Percentiles rank a stretch among this genome's conserved stretches.
Conservation (phyloP, 2,113 vertebrate genomes). For the Genyomyrus donnyi region DNA sequence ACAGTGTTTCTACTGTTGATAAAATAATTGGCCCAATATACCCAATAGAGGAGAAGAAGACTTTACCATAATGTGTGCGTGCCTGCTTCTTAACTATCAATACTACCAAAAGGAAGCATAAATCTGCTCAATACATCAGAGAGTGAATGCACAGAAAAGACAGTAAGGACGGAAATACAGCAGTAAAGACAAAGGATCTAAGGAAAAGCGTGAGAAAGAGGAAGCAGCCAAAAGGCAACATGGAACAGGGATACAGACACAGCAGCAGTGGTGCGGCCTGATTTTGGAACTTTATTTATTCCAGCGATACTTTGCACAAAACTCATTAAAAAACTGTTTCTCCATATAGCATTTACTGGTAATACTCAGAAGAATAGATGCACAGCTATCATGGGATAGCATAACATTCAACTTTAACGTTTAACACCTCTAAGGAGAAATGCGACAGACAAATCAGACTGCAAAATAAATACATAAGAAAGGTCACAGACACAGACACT, state of each 20-base stretch:
- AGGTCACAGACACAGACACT: background rate
- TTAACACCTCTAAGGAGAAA: background rate
- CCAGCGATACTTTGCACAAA: no score
- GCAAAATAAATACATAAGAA: background rate
- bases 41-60: background rate
- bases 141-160: background rate
- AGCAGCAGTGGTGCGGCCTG: no score
- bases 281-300: no score
- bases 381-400: background rate
- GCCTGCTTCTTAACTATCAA: background rate
- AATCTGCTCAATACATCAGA: background rate
- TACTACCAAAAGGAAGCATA: background rate
- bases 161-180: background rate
- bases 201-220: background rate
- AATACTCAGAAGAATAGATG: background rate
- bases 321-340: no score
- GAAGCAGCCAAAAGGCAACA: background rate
- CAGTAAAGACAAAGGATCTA: background rate
- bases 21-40: background rate
- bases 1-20: background rate
- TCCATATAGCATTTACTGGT: background rate
- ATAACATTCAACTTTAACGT: background rate
- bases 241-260: no score
- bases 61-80: background rate
- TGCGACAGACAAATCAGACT: background rate